A percentile compares a stretch with the other conserved stretches of the same genome.
Evolutionary conservation across 2,113 vertebrate species (phyloP).

Genomic region (Gobiocypris rarus): DNA sequence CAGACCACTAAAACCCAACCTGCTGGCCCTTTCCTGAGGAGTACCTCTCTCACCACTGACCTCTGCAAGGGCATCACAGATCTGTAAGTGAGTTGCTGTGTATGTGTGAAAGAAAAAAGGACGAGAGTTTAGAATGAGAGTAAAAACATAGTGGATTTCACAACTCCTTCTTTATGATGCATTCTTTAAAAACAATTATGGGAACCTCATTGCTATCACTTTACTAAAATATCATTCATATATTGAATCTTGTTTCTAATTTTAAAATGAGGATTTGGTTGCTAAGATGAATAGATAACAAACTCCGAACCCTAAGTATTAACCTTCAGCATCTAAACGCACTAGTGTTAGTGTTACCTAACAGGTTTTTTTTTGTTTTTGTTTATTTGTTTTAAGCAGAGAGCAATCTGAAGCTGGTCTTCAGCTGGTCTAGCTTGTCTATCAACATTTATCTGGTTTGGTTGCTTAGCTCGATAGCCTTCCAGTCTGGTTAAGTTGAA

Average conservation of each 20-base stretch:
- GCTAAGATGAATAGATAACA: neutral
- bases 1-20: conserved; percentile 61
- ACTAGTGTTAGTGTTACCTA: neutral
- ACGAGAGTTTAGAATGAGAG: neutral
- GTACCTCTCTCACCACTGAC: conserved; percentile 60
- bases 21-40: conserved; percentile 56
- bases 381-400: neutral
- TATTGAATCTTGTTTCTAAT: neutral
- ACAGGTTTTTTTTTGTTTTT: too few relatives aligned
- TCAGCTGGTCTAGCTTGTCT: neutral
- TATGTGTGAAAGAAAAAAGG: conserved; percentile 1
- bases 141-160: neutral
- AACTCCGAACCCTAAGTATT: neutral
- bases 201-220: neutral
- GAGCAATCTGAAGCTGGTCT: neutral
- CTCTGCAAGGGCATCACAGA: conserved; percentile 60
- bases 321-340: neutral
- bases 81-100: conserved; percentile 38
- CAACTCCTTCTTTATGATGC: neutral
- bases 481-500: neutral
- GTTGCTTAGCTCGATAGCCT: neutral
- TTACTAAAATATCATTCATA: neutral
- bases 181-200: neutral
- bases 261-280: neutral
- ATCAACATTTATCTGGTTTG: neutral